Evolutionary conservation across 2,113 vertebrate species (phyloP).

Genomic region (Proteles cristata): DNA sequence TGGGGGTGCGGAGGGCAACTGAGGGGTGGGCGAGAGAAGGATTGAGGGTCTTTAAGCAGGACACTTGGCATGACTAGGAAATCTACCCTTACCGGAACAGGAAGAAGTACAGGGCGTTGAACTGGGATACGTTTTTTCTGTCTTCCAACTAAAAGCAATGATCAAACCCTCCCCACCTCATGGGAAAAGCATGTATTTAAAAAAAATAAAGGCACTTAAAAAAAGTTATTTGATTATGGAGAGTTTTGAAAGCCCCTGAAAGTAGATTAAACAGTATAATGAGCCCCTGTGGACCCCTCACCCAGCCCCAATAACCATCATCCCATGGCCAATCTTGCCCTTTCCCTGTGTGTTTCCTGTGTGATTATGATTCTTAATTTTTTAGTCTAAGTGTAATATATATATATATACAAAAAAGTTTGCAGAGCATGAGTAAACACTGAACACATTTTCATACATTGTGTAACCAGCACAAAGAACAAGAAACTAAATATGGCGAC

Average conservation of each 20-base stretch:
- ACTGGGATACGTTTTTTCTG: neutral
- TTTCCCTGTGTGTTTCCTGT: neutral
- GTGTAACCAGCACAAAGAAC: neutral
- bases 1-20: neutral
- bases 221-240: conserved; percentile 14
- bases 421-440: neutral
- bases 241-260: neutral
- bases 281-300: neutral
- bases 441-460: neutral
- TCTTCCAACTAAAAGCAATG: conserved; percentile 30
- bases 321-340: neutral
- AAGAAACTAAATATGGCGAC: neutral
- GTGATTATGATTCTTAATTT: neutral
- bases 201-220: conserved; percentile 33
- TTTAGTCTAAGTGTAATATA: neutral
- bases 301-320: neutral
- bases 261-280: neutral
- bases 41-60: neutral
- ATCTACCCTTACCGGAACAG: neutral
- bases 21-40: neutral
- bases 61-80: neutral
- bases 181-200: conserved; percentile 20
- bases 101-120: neutral
- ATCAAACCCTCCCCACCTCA: neutral
- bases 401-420: neutral